Evolutionary conservation across 2,113 vertebrate species (phyloP).

Genomic region (Plectropomus leopardus): DNA sequence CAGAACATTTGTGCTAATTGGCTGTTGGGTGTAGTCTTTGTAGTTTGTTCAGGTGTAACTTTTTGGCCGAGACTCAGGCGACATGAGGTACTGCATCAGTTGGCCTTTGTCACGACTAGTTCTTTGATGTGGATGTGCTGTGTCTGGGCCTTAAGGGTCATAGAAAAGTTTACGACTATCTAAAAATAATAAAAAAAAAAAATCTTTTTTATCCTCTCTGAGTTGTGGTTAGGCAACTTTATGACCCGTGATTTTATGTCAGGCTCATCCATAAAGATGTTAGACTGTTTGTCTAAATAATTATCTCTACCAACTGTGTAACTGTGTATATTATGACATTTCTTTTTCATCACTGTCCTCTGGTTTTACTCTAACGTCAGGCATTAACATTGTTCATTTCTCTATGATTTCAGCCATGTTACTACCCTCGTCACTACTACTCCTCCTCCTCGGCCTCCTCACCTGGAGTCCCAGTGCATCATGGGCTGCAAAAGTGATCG

Average conservation of each 20-base stretch:
- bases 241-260: not conserved
- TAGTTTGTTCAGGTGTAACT: too few relatives aligned
- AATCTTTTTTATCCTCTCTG: not conserved
- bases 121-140: too few relatives aligned
- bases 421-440: conserved; percentile 82
- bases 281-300: not conserved
- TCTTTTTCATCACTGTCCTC: not conserved
- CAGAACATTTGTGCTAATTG: too few relatives aligned
- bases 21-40: too few relatives aligned
- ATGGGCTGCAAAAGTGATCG: conserved; percentile 94
- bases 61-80: too few relatives aligned
- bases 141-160: not conserved
- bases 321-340: too few relatives aligned
- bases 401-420: conserved; percentile 89
- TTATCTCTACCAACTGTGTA: not conserved
- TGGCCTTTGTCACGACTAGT: too few relatives aligned
- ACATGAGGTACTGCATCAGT: too few relatives aligned
- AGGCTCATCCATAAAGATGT: not conserved
- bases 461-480: conserved; percentile 78
- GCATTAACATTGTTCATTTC: conserved; percentile 43
- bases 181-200: too few relatives aligned
- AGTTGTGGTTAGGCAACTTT: not conserved
- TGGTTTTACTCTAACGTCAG: not conserved
- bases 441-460: conserved; percentile 70
- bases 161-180: not conserved